Percentiles rank a stretch among this genome's conserved stretches.
Conservation (phyloP, 2,113 vertebrate genomes). For the Microtus richardsoni region DNA sequence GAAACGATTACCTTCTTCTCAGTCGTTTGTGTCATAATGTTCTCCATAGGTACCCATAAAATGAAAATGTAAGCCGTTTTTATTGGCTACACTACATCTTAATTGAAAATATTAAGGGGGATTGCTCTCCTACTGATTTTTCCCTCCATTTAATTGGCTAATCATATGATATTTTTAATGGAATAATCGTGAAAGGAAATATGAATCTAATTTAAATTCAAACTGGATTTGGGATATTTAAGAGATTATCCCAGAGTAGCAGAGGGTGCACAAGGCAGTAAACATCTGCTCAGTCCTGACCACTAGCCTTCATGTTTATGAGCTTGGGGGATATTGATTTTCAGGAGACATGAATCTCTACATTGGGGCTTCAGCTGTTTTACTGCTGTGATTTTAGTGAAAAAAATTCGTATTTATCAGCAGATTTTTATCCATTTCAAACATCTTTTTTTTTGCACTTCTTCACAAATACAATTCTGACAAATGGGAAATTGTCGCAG, state of each 20-base stretch:
- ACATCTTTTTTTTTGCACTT: not conserved
- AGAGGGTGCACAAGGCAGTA: conserved; percentile 84
- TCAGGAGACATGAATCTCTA: conserved; percentile 82
- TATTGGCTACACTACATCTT: conserved; percentile 90
- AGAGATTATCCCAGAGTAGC: conserved; percentile 87
- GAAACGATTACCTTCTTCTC: conserved; percentile 89
- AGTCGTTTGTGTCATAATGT: conserved; percentile 90
- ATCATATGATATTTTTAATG: conserved; percentile 86
- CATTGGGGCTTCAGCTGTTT: conserved; percentile 67
- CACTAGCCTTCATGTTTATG: conserved; percentile 85
- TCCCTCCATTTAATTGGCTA: conserved; percentile 84
- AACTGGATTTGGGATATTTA: conserved; percentile 86
- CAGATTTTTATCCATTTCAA: conserved; percentile 1
- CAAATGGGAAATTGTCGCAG: conserved; percentile 65
- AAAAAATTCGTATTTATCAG: conserved; percentile 80
- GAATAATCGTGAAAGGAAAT: conserved; percentile 87
- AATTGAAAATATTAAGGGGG: conserved; percentile 91
- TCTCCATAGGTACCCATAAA: conserved; percentile 90
- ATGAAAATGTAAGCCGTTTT: conserved; percentile 89
- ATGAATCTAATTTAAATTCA: conserved; percentile 89
- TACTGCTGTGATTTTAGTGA: conserved; percentile 66
- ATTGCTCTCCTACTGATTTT: conserved; percentile 85
- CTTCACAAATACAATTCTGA: conserved; percentile 60
- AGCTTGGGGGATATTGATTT: conserved; percentile 85
- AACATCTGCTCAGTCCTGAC: conserved; percentile 87